Evolutionary conservation across 1,140 invertebrate species (phyloP).

Genomic region (Notospermus geniculatus): DNA sequence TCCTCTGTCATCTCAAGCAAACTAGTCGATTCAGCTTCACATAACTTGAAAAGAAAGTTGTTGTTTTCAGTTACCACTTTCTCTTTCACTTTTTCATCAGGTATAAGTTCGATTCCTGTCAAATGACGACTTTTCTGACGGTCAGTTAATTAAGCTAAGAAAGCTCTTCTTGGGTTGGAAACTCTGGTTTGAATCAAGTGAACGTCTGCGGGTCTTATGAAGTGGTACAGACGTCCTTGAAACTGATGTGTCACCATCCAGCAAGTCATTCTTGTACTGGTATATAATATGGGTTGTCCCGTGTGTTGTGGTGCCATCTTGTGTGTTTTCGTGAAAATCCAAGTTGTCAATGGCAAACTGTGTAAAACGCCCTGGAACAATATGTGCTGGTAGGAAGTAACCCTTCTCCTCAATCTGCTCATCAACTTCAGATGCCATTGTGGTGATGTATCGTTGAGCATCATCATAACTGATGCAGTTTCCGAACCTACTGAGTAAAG

Average conservation of each 20-base stretch:
- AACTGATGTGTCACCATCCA: not conserved
- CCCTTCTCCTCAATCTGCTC: not conserved
- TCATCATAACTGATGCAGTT: not conserved
- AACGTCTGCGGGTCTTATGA: not conserved
- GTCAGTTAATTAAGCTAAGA: not conserved
- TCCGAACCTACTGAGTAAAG: not conserved
- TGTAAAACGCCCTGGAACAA: not conserved
- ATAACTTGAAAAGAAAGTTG: not conserved
- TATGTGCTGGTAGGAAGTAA: not conserved
- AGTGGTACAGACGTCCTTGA: not conserved
- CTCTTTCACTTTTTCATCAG: not conserved
- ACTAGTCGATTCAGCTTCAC: not conserved
- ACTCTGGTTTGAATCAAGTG: not conserved
- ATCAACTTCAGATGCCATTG: not conserved
- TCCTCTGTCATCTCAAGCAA: not conserved
- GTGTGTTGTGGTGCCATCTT: not conserved
- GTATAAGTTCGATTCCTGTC: not conserved
- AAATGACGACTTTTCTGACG: not conserved
- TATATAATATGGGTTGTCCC: not conserved
- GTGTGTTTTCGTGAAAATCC: slow-evolving; percentile 4
- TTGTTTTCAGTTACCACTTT: not conserved
- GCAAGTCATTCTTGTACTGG: not conserved
- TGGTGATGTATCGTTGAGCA: not conserved
- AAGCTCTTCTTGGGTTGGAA: not conserved
- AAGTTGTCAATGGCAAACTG: not conserved